A percentile compares a stretch with the other conserved stretches of the same genome.
These are phyloP conservation scores for Phalacrocorax brasilianus DNA, from an alignment of 2,113 vertebrate genomes.

Conservation along the genomic window DNA sequence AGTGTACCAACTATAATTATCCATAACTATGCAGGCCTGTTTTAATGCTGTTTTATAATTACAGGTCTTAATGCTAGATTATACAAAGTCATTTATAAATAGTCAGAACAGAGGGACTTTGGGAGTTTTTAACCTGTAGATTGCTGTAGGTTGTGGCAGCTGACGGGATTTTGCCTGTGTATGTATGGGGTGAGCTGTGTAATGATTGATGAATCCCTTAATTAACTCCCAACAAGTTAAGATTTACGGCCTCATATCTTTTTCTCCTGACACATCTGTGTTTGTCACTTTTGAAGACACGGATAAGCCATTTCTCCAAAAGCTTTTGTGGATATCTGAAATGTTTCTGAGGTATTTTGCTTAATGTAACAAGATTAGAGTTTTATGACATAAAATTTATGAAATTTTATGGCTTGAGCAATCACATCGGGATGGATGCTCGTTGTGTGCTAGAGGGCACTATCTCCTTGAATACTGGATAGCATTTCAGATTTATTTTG, in stretches of 20 bases:
- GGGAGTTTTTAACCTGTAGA: constrained; percentile 72
- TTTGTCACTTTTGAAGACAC: constrained; percentile 64
- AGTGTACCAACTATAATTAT: constrained; percentile 64
- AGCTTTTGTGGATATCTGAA: constrained; percentile 56
- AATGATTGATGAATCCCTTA: constrained; percentile 73
- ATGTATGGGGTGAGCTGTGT: constrained; percentile 30
- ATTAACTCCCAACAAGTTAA: constrained; percentile 72
- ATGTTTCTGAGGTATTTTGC: constrained; percentile 53
- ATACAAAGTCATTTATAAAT: constrained; percentile 72
- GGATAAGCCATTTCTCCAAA: constrained; percentile 54
- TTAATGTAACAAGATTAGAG: constrained; percentile 61
- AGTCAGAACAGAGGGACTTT: constrained; percentile 66
- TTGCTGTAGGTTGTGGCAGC: constrained; percentile 54
- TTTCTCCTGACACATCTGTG: constrained; percentile 58
- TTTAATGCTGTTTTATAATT: constrained; percentile 70
- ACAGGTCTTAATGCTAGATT: constrained; percentile 66
- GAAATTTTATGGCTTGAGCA: constrained; percentile 19
- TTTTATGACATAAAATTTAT: constrained; percentile 41
- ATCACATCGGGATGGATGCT: background rate
- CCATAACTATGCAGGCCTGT: constrained; percentile 66
- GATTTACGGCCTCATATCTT: constrained; percentile 68
- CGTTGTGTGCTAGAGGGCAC: constrained; percentile 45
- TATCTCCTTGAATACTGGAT: constrained; percentile 39
- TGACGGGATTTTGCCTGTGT: constrained; percentile 44
- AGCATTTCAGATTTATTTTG: background rate